Percentiles rank a stretch among this genome's conserved stretches.
Evolutionary conservation across 2,113 vertebrate species (phyloP).

Genomic region (Hypomesus transpacificus): DNA sequence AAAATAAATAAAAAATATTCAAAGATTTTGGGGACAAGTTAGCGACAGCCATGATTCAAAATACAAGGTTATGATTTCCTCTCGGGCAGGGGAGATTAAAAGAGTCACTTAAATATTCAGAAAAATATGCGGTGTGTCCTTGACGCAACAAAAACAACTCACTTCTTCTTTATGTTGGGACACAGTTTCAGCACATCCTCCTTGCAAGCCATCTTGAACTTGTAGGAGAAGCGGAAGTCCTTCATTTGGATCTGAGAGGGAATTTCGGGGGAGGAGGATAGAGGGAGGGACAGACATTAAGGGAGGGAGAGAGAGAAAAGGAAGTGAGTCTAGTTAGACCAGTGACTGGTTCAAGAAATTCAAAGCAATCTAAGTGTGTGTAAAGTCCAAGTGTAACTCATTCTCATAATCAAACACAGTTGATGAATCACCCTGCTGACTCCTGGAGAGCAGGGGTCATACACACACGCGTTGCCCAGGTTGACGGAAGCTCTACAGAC

Average conservation of each 20-base stretch:
- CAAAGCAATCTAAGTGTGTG: background rate
- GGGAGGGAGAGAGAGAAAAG: background rate
- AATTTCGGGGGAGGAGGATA: constrained; percentile 10
- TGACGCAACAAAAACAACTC: constrained; percentile 29
- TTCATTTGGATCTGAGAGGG: constrained; percentile 90
- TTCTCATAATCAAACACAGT: too few species aligned
- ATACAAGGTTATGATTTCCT: background rate
- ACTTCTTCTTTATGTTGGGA: constrained; percentile 98
- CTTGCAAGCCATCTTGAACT: constrained; percentile 98
- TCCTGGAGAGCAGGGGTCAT: background rate
- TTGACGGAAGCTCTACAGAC: background rate
- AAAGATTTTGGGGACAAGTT: background rate
- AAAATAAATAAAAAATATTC: too few species aligned
- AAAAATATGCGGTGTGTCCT: background rate
- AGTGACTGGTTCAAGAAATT: background rate
- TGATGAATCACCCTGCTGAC: too few species aligned
- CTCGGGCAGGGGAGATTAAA: background rate
- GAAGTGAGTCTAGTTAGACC: background rate
- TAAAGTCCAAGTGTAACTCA: too few species aligned
- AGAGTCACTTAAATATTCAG: background rate
- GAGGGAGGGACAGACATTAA: background rate
- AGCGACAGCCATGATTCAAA: background rate
- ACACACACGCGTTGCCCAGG: background rate
- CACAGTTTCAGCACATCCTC: constrained; percentile 95
- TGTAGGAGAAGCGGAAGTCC: constrained; percentile 96